These are phyloP conservation scores for Himalopsyche kuldschensis DNA, from an alignment of 2,888 invertebrate genomes.

Conservation along the genomic window DNA sequence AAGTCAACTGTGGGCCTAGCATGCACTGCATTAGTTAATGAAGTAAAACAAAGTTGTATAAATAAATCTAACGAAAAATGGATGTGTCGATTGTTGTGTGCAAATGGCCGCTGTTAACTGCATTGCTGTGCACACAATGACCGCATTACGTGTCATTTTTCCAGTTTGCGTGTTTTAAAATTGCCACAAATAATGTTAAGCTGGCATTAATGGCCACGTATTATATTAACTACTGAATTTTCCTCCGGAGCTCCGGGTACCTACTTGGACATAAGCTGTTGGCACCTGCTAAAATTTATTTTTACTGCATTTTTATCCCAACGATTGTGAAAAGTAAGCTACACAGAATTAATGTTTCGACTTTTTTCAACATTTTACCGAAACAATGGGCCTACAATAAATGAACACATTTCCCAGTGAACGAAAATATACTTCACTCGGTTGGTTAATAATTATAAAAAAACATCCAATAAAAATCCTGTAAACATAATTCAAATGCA, in stretches of 20 bases:
- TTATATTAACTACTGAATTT: background rate
- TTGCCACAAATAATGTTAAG: background rate
- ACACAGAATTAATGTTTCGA: background rate
- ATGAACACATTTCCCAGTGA: too few species aligned
- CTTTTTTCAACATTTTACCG: too few species aligned
- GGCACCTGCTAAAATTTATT: background rate
- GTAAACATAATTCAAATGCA: too few species aligned
- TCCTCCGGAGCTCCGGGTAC: background rate
- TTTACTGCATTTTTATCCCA: background rate
- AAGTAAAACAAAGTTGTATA: too few species aligned
- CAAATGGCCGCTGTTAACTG: background rate
- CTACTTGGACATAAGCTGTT: background rate
- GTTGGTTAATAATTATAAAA: too few species aligned
- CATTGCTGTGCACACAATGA: conserved; percentile 1
- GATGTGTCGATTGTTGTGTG: background rate
- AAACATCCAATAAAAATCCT: too few species aligned
- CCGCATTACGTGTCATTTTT: conserved; percentile 1
- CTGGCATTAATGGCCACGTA: background rate
- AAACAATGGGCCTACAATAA: too few species aligned
- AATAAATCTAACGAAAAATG: background rate
- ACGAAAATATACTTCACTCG: too few species aligned
- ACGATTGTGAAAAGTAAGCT: background rate
- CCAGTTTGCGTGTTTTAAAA: background rate
- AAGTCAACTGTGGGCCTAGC: too few species aligned
- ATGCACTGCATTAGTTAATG: too few species aligned